A percentile compares a stretch with the other conserved stretches of the same genome.
phyloP scores from a whole-genome alignment of 2,888 invertebrate species.

The Uropetala carovei region DNA sequence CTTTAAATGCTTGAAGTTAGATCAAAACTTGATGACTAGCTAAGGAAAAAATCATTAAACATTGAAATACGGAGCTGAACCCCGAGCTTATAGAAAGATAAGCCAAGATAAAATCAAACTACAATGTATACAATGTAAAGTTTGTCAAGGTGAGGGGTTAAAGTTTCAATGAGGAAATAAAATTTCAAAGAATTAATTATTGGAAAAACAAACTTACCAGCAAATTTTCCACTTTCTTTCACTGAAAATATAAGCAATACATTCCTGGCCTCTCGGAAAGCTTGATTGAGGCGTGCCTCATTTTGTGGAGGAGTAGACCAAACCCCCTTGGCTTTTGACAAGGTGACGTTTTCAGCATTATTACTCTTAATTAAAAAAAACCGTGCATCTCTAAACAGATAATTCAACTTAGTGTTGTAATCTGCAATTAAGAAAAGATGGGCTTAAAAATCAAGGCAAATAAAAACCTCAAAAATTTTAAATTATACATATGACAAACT shows the following conservation, averaged over 20 bases:
- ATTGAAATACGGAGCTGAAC: too few species aligned
- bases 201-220: constrained; percentile 72
- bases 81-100: too few species aligned
- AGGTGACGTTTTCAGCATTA: constrained; percentile 96
- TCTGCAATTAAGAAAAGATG: constrained; percentile 74
- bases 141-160: too few species aligned
- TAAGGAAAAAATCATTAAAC: too few species aligned
- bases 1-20: too few species aligned
- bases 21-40: too few species aligned
- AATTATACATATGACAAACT: neutral
- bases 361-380: constrained; percentile 99
- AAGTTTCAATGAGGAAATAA: neutral
- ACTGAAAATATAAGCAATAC: constrained; percentile 97
- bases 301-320: constrained; percentile 99
- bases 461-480: neutral
- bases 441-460: neutral
- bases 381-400: constrained; percentile 93
- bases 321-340: constrained; percentile 96
- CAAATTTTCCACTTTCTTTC: constrained; percentile 94
- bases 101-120: too few species aligned
- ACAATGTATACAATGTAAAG: too few species aligned
- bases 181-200: too few species aligned
- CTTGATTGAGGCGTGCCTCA: constrained; percentile 96
- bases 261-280: constrained; percentile 94
- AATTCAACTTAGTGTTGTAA: constrained; percentile 92